phyloP scores from a whole-genome alignment of 1,140 invertebrate species.

The Penaeus indicus region DNA sequence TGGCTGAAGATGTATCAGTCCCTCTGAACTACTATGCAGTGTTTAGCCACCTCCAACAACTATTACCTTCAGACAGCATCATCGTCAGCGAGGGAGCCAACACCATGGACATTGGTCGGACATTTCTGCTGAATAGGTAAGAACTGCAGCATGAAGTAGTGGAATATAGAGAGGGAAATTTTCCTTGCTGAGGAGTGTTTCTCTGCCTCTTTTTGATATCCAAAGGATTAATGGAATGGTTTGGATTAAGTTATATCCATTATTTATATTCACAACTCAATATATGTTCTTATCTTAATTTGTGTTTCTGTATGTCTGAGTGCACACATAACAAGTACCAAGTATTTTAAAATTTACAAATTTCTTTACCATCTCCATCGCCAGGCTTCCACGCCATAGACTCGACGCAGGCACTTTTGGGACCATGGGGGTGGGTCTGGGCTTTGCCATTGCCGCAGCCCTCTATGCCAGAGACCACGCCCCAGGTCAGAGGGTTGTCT shows the following conservation, averaged over 20 bases:
- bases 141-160: not conserved
- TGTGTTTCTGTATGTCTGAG: too few species aligned
- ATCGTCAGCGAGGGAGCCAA: slow-evolving; percentile 98
- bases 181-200: too few species aligned
- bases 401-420: slow-evolving; percentile 82
- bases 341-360: not conserved
- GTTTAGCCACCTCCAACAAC: slow-evolving; percentile 83
- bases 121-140: slow-evolving; percentile 82
- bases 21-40: slow-evolving; percentile 96
- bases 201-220: too few species aligned
- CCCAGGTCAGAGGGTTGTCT: slow-evolving; percentile 85
- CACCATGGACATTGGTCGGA: slow-evolving; percentile 97
- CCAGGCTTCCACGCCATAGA: slow-evolving; percentile 47
- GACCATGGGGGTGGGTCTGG: slow-evolving; percentile 96
- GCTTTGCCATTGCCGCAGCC: slow-evolving; percentile 93
- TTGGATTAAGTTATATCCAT: too few species aligned
- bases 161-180: too few species aligned
- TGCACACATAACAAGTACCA: too few species aligned
- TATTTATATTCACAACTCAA: too few species aligned
- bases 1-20: slow-evolving; percentile 77
- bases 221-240: too few species aligned
- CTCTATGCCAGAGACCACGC: slow-evolving; percentile 86
- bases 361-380: not conserved
- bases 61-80: slow-evolving; percentile 79
- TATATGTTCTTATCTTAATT: too few species aligned